phyloP scores from a whole-genome alignment of 2,888 invertebrate species.

The Julus scanicus region DNA sequence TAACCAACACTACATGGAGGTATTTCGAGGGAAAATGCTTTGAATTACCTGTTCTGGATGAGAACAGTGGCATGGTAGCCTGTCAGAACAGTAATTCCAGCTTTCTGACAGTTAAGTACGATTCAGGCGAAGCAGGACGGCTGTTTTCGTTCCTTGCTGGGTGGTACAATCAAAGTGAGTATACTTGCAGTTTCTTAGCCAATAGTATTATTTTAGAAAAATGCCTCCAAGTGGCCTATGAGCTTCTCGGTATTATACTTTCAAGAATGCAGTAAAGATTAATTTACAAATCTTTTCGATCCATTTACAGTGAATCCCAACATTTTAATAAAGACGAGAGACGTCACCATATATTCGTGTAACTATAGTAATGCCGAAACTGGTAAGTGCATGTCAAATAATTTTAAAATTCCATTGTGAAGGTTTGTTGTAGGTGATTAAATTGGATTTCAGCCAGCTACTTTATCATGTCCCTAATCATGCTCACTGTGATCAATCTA shows the following conservation, averaged over 20 bases:
- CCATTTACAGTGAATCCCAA: background rate
- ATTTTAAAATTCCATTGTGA: background rate
- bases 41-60: background rate
- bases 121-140: background rate
- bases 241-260: too few relatives aligned
- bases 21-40: background rate
- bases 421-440: background rate
- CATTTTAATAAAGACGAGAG: background rate
- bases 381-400: background rate
- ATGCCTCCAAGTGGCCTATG: too few relatives aligned
- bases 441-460: background rate
- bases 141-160: background rate
- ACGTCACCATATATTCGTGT: slow-evolving; percentile 1
- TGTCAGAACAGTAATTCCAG: slow-evolving; percentile 8
- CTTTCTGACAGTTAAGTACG: background rate
- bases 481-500: background rate
- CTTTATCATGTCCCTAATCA: background rate
- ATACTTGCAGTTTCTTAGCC: background rate
- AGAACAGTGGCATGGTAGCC: background rate
- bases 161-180: background rate
- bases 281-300: background rate
- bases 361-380: background rate
- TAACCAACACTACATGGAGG: background rate
- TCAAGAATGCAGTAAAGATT: too few relatives aligned
- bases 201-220: too few relatives aligned